Evolutionary conservation across 2,797 vertebrate species (phyloP).

Genomic region (Sarcoramphus papa): DNA sequence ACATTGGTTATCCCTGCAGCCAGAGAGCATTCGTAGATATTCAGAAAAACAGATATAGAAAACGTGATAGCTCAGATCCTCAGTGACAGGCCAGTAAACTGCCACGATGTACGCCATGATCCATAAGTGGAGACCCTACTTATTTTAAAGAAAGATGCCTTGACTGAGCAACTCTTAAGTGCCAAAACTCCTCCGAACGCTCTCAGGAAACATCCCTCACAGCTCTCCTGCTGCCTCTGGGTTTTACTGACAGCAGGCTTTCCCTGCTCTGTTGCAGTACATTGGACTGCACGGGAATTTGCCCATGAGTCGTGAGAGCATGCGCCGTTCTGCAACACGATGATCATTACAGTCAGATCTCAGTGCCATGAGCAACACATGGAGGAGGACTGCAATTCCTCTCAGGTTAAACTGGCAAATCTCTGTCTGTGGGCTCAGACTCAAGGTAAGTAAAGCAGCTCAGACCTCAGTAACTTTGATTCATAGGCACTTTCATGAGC

Average conservation of each 20-base stretch:
- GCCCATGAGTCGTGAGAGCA: neutral
- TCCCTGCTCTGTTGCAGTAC: no score
- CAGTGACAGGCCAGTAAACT: neutral
- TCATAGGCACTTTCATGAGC: neutral
- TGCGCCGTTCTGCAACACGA: rapidly evolving
- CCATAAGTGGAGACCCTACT: neutral
- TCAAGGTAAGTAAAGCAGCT: neutral
- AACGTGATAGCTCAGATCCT: neutral
- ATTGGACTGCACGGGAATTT: neutral
- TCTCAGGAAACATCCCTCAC: neutral
- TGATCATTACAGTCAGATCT: neutral
- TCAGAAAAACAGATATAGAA: neutral
- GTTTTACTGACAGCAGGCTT: neutral
- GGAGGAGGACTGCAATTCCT: neutral
- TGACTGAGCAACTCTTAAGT: neutral
- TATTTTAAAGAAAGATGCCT: neutral
- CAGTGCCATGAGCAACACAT: neutral
- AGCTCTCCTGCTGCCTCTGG: neutral
- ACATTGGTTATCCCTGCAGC: neutral
- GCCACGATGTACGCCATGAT: rapidly evolving
- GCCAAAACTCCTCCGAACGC: neutral
- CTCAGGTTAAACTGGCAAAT: neutral
- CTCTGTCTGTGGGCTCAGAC: neutral
- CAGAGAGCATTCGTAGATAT: neutral
- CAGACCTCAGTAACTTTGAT: neutral